Base-by-base conservation (phyloP, 2,113 vertebrate genomes). In the Hydrolagus affinis region DNA sequence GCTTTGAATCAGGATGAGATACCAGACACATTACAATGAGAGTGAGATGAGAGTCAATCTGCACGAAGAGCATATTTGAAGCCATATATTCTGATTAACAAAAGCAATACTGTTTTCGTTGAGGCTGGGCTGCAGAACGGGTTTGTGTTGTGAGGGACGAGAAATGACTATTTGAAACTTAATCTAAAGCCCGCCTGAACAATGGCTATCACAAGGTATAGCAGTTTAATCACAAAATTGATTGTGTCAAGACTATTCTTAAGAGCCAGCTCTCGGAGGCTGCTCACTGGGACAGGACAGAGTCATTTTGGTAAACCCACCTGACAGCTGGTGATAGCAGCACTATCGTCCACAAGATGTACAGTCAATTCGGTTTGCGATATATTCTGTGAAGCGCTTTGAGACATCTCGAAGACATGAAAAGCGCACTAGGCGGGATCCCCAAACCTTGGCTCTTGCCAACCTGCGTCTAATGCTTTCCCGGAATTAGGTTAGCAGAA, bases 31-130 rank as follows among this genome's bases (percentile, higher is more conserved):
- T 75, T 75, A 75, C 32, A 75, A 9, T 44, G 44, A 32, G 30
- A 32, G 73, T 75, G 32, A 75, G 32, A 75, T 56, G 56, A 21
- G 56, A 56, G 30, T 56, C 44, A 75, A 44, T 75, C 56, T 44
- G 56, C 44, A 75, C 56, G 15, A 74, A 32, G 21, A 2, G 56
- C 71, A 73, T 44, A 21, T 44, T 56, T 21, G 32, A 56, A 75
- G 73, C 56, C 73, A 75, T 30, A 44, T 75, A 74, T 14, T 30
- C 56, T 57, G 73, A 75, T 75, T 75, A 75, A 75, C 73, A 75
- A 75, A 75, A 75, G 73, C 73, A 57, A 75, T 75, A 75, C n/a
- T 75, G 73, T 75, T 75, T n/a, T 11, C 17, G 30, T 75, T 21
- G 21, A 44, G 73, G 73, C 19, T 32, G 73, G 73, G 73, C 73